phyloP scores from a whole-genome alignment of 2,888 invertebrate species.

The Leptogaster cylindrica region DNA sequence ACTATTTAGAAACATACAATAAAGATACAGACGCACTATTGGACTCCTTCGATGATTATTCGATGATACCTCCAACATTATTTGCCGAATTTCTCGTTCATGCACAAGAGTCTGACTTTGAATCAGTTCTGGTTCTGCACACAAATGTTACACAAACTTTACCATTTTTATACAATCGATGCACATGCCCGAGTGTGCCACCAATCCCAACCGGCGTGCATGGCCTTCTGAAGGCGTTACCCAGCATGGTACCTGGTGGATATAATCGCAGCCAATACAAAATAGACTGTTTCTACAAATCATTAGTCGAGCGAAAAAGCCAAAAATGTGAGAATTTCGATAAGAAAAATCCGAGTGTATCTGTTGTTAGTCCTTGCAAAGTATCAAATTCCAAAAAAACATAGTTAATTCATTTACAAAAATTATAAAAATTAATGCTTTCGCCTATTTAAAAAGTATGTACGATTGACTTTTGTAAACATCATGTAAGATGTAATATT shows the following conservation, averaged over 20 bases:
- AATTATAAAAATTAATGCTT: too few species aligned
- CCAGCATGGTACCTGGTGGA: slow-evolving; percentile 54
- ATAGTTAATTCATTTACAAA: too few species aligned
- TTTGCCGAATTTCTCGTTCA: slow-evolving; percentile 68
- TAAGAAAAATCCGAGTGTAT: too few species aligned
- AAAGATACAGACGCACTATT: slow-evolving; percentile 80
- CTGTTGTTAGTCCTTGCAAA: too few species aligned
- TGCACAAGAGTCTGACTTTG: slow-evolving; percentile 62
- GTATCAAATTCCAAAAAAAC: too few species aligned
- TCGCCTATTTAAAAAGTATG: too few species aligned
- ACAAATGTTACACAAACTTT: slow-evolving; percentile 60
- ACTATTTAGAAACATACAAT: slow-evolving; percentile 83
- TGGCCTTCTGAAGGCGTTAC: slow-evolving; percentile 60
- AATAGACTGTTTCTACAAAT: slow-evolving; percentile 47
- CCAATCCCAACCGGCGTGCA: slow-evolving; percentile 61
- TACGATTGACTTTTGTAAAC: too few species aligned
- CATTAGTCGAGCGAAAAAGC: too few species aligned
- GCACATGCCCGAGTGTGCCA: slow-evolving; percentile 58
- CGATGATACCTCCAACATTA: slow-evolving; percentile 63
- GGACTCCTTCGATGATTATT: slow-evolving; percentile 73
- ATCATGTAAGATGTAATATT: too few species aligned
- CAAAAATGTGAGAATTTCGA: slow-evolving; percentile 6
- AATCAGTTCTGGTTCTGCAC: slow-evolving; percentile 58
- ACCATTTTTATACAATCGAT: slow-evolving; percentile 60
- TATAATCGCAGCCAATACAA: slow-evolving; percentile 43